Evolutionary conservation across 2,797 vertebrate genomes (phyloP), one percentile per base, ranked within the genome.

Genomic region (Poeciliopsis presidionis): DNA sequence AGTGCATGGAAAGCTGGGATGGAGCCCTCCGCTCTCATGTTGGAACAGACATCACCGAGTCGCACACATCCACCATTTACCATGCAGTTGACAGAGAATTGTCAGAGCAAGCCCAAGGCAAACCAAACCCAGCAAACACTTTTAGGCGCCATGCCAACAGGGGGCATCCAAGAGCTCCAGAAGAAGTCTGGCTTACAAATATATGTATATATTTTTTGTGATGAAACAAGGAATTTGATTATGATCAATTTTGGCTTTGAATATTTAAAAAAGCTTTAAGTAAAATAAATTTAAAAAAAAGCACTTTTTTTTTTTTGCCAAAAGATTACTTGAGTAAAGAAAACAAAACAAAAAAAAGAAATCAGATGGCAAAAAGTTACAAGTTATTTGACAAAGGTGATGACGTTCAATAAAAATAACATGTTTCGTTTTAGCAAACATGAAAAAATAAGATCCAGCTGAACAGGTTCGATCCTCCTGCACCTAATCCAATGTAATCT

Each of bases 51-150:
- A 79, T 85, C 74, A 77, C 83, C 77, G 18, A 77, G 78, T 72
- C 75, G 75, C 74, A 12, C n/a, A 5, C 90, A 90, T 92, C 86
- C 77, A 92, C 91, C 91, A 90, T 84, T 85, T 86, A 79, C 85
- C 73, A 53, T 84, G 88, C 82, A 80, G 81, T 89, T 89, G 85
- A 81, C 79, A 25, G 20, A 75, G 73, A 80, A 74, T 46, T 46
- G 13, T 85, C 86, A 75, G 67, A 73, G 3, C 4, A 33, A 4
- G 65, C 36, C 22, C 65, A 69, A n/a, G 67, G 25, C 39, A 70
- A 14, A 70, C 25, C 65, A 41, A 69, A 13, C 36, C 2, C 22
- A 43, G 8, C 20, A 69, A 43, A 69, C 65, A n/a, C 14, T n/a
- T 41, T 16, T 7, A 11, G 9, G 25, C 25, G 1, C 5, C 41